Evolutionary conservation across 2,797 vertebrate species (phyloP), one percentile per base, ranked within the genome.

Genomic region (Notoglanidium macrostoma): DNA sequence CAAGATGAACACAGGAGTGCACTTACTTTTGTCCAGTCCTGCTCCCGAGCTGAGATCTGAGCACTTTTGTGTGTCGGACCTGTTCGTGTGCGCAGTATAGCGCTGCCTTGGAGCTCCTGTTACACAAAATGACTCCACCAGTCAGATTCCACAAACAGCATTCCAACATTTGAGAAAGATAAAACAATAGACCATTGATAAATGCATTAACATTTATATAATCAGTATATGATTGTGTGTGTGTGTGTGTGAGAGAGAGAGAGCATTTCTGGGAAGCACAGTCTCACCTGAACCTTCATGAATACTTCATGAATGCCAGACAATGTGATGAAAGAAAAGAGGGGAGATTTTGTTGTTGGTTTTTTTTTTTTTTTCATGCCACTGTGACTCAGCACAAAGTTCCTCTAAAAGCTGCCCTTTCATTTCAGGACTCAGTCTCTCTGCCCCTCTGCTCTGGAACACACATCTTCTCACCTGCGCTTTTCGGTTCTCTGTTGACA

Each of bases 401-500:
- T 73, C 15, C 23, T 57, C 51, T 57, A 73, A 73, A 73, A 84
- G 51, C 67, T 32, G n/a, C 5, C 29, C 61, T 67, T 63, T 67
- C 61, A 8, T 32, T 14, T 82, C 61, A 12, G 61, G n/a, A 49
- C 35, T 49, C 82, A 84, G 65, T 73, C 21, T 63, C 61, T 61
- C 78, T 59, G 29, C 61, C 63, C 65, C 55, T 65, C 80, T 32
- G 54, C 11, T 86, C 46, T n/a, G 29, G 61, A 46, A 82, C 46
- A 26, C 59, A 21, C 65, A 55, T 7, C 51, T 4, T 23, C 23
- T 72, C 12, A 1, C 26, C 32, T 11, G 82, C 32, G 21, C 65
- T 23, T 29, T 8, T 57, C 5, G 21, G 44, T 3, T 67, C 61
- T 9, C 3, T 17, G 51, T 11, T 17, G 8, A 82, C 92, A 95